Evolutionary conservation across 2,888 invertebrate genomes (phyloP).

Genomic region (Phytoseiulus persimilis): DNA sequence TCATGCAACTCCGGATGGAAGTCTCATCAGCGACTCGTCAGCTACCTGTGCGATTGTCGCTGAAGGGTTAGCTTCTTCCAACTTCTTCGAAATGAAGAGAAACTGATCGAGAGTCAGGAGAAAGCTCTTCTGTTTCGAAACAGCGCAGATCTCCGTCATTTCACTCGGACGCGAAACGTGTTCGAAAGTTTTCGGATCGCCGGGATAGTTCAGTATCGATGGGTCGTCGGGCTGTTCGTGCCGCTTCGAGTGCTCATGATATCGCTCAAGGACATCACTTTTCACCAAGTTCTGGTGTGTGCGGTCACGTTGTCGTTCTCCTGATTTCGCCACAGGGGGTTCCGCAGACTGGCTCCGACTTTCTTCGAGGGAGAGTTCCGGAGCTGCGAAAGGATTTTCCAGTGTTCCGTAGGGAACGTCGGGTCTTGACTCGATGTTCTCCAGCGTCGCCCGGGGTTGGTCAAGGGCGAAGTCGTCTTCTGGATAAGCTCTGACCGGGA

Average conservation of each 20-base stretch:
- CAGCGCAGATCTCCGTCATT: neutral
- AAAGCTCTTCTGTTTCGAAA: slow-evolving; percentile 22
- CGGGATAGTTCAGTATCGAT: neutral
- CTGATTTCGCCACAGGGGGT: neutral
- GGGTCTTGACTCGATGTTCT: neutral
- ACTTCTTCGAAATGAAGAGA: neutral
- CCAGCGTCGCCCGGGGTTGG: neutral
- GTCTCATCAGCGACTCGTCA: too few species aligned
- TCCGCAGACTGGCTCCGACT: neutral
- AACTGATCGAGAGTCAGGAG: slow-evolving; percentile 20
- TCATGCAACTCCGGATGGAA: too few species aligned
- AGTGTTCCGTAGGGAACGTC: neutral
- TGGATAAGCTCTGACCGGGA: neutral
- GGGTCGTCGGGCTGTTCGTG: neutral
- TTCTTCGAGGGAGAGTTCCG: neutral
- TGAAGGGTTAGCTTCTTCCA: slow-evolving; percentile 29
- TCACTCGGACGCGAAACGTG: neutral
- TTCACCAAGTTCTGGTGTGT: neutral
- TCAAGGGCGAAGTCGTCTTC: neutral
- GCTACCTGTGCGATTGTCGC: neutral
- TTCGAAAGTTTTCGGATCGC: neutral
- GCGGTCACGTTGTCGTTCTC: neutral
- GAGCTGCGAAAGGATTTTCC: neutral
- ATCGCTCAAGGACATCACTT: neutral
- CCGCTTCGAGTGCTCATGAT: neutral